phyloP scores from a whole-genome alignment of 2,113 vertebrate species.

The Anarhynchus alexandrinus region DNA sequence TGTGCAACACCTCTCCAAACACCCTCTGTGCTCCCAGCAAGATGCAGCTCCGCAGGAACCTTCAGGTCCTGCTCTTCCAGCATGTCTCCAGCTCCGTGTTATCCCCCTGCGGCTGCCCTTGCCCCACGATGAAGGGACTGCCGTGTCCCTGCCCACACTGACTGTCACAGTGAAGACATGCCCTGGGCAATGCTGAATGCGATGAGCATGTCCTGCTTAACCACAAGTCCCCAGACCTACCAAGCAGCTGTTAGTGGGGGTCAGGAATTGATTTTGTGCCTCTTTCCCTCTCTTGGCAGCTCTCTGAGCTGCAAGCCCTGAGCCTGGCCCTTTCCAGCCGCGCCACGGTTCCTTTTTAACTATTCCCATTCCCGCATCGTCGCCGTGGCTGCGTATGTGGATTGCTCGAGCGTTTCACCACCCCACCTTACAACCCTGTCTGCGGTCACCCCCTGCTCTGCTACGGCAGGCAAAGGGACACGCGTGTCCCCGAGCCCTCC shows the following conservation, averaged over 20 bases:
- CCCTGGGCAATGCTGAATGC: not conserved
- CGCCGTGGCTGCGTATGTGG: fast-evolving
- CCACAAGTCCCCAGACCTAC: not conserved
- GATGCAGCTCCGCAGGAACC: not conserved
- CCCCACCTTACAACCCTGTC: not conserved
- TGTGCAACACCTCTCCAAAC: not conserved
- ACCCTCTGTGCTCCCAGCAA: not conserved
- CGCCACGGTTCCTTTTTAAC: fast-evolving
- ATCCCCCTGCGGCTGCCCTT: not conserved
- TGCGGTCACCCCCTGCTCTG: not conserved
- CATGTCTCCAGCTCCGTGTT: not conserved
- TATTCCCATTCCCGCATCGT: fast-evolving
- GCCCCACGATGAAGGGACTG: not conserved
- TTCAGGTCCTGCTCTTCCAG: not conserved
- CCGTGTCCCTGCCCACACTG: not conserved
- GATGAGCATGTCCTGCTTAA: not conserved
- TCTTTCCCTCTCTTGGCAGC: not conserved
- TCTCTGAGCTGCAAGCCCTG: not conserved
- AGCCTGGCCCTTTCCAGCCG: not conserved
- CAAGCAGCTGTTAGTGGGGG: not conserved
- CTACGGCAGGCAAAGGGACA: not conserved
- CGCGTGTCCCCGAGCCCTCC: not conserved
- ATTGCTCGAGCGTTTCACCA: too few species aligned
- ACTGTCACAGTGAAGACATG: not conserved
- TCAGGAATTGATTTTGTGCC: not conserved